Evolutionary conservation across 1,140 invertebrate genomes (phyloP).

Genomic region (Choristoneura fumiferana): DNA sequence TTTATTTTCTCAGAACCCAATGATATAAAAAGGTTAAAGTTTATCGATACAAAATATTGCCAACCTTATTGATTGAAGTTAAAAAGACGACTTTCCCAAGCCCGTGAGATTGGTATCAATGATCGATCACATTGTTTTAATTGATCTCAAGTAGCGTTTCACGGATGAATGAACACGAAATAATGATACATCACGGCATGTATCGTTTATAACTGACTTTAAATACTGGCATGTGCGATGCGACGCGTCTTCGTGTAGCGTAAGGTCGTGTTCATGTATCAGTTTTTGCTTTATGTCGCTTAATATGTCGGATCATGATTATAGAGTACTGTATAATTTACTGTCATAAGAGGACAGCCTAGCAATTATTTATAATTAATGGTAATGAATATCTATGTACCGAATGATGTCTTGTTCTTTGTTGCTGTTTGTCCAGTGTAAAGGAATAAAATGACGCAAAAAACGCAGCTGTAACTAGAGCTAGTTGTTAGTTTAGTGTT

Average conservation of each 20-base stretch:
- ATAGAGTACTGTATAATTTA: conserved; percentile 17
- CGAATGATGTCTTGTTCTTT: not conserved
- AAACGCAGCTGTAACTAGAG: not conserved
- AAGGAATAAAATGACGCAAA: not conserved
- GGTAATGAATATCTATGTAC: not conserved
- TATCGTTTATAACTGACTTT: not conserved
- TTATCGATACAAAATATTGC: conserved; percentile 11
- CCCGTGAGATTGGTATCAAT: conserved; percentile 12
- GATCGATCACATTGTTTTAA: conserved; percentile 17
- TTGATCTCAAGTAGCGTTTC: conserved; percentile 16
- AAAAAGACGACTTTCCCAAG: conserved; percentile 1
- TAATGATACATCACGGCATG: conserved; percentile 14
- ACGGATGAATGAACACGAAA: conserved; percentile 10
- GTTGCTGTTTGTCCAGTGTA: not conserved
- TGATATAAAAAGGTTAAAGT: too few species aligned
- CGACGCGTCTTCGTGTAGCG: not conserved
- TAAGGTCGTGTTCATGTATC: conserved; percentile 1
- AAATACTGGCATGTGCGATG: not conserved
- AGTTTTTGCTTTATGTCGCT: conserved; percentile 10
- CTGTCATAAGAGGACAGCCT: conserved; percentile 2
- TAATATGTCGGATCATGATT: conserved; percentile 8
- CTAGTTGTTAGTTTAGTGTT: too few species aligned
- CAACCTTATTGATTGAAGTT: not conserved
- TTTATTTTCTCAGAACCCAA: too few species aligned
- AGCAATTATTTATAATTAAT: conserved; percentile 18